A percentile compares a stretch with the other conserved stretches of the same genome.
Conservation (phyloP, 2,888 invertebrate genomes). For the Caenorhabditis sp. region DNA sequence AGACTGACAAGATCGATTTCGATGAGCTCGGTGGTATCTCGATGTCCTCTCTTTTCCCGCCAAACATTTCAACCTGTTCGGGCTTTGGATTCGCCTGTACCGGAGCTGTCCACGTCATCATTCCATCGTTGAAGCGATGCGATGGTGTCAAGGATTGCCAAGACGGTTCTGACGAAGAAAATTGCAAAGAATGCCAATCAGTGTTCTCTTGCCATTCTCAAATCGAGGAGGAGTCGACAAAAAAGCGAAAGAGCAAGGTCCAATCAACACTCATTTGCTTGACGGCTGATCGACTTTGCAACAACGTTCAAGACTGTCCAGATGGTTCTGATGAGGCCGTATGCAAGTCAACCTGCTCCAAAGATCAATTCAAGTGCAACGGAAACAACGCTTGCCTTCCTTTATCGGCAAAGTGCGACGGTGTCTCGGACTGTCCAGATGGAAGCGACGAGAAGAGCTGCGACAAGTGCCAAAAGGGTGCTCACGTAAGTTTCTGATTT, state of each 20-base stretch:
- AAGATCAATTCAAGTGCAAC: constrained; percentile 61
- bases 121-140: constrained; percentile 72
- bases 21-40: constrained; percentile 62
- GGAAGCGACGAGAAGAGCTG: constrained; percentile 71
- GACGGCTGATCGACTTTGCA: constrained; percentile 70
- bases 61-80: constrained; percentile 75
- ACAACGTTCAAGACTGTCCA: constrained; percentile 74
- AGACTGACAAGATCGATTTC: constrained; percentile 48
- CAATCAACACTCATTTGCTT: constrained; percentile 62
- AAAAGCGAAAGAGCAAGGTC: constrained; percentile 29
- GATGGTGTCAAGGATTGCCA: constrained; percentile 77
- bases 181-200: constrained; percentile 76
- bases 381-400: constrained; percentile 67
- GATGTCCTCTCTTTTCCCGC: constrained; percentile 71
- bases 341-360: constrained; percentile 57
- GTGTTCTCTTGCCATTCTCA: constrained; percentile 73
- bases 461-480: constrained; percentile 61
- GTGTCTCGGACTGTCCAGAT: constrained; percentile 68
- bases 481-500: constrained; percentile 57
- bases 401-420: constrained; percentile 65
- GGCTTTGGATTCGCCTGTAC: constrained; percentile 80
- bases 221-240: constrained; percentile 22
- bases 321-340: constrained; percentile 74
- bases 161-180: constrained; percentile 76
- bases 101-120: constrained; percentile 67